Conservation (phyloP, 35 echinoderm and acorn worm species). For the Eucidaris tribuloides region DNA sequence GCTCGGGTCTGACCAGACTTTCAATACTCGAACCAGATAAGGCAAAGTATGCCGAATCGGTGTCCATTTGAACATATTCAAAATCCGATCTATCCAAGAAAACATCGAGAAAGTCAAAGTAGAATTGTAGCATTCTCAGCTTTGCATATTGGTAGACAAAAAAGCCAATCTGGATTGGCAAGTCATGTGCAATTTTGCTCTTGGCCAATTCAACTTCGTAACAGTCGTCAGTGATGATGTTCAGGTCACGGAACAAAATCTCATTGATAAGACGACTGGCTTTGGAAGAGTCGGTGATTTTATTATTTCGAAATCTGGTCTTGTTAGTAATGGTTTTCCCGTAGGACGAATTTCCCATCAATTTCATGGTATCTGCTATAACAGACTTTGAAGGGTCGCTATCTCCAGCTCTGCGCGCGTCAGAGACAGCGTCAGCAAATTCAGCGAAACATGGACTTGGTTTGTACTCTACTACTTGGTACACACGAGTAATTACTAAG, state of each 20-base stretch:
- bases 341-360: constrained; percentile 30
- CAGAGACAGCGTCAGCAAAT: neutral
- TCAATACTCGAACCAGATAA: neutral
- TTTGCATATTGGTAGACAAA: neutral
- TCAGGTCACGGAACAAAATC: no score
- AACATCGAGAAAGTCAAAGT: no score
- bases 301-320: neutral
- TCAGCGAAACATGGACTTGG: neutral
- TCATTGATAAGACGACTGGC: no score
- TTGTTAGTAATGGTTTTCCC: constrained; percentile 24
- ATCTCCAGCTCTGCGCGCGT: neutral
- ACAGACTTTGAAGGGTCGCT: neutral
- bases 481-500: no score
- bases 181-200: neutral
- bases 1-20: neutral
- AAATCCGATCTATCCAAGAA: neutral
- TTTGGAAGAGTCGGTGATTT: no score
- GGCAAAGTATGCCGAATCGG: constrained; percentile 1
- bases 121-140: no score
- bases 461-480: no score
- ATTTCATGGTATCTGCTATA: constrained; percentile 27
- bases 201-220: neutral
- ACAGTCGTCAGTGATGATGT: neutral
- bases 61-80: neutral
- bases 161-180: neutral